These are phyloP conservation scores for Fopius arisanus DNA, from an alignment of 1,140 invertebrate genomes.

Conservation along the genomic window DNA sequence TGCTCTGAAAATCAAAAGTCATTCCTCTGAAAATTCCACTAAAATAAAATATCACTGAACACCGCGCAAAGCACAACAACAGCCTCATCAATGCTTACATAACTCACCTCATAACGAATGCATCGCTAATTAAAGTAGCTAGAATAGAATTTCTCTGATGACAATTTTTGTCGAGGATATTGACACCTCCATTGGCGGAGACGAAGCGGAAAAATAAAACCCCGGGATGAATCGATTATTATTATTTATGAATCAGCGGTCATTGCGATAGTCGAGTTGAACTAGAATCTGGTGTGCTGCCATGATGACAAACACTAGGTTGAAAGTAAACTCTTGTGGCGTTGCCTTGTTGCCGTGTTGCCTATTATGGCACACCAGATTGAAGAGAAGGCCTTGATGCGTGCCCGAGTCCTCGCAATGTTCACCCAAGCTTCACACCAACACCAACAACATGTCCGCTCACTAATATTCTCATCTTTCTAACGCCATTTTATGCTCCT, in stretches of 20 bases:
- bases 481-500: conserved; percentile 20
- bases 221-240: neutral
- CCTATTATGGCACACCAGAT: conserved; percentile 25
- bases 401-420: conserved; percentile 62
- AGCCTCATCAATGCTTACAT: neutral
- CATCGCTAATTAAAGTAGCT: neutral
- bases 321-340: conserved; percentile 6
- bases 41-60: no score
- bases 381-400: conserved; percentile 56
- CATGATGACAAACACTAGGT: neutral
- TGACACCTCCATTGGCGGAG: neutral
- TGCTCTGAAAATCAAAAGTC: no score
- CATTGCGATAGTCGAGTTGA: neutral
- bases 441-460: conserved; percentile 61
- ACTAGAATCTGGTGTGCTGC: neutral
- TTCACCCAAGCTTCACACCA: conserved; percentile 62
- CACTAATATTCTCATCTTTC: conserved; percentile 31
- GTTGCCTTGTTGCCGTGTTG: no score
- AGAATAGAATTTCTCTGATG: neutral
- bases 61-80: no score
- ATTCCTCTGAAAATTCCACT: no score
- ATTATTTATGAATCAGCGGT: neutral
- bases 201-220: neutral
- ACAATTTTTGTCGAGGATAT: neutral
- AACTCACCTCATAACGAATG: neutral